These are phyloP conservation scores for Caenorhabditis imperialis DNA, from an alignment of 2,888 invertebrate genomes.

Conservation along the genomic window DNA sequence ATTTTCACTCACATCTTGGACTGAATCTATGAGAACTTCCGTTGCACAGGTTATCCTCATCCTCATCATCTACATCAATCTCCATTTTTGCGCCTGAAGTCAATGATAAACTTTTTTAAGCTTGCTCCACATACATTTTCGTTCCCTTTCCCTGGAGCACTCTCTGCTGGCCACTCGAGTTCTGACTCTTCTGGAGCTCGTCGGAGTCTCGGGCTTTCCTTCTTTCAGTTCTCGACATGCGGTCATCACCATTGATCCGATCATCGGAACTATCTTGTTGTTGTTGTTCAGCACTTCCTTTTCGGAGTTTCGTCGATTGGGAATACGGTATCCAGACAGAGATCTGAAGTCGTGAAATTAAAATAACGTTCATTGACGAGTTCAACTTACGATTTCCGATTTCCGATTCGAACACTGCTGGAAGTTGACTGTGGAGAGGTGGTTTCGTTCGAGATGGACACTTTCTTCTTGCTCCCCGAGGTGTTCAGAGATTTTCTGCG, in stretches of 20 bases:
- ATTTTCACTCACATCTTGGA: slow-evolving; percentile 21
- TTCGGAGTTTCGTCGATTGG: slow-evolving; percentile 34
- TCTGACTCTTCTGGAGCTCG: slow-evolving; percentile 14
- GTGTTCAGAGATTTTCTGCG: slow-evolving; percentile 16
- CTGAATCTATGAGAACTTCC: background rate
- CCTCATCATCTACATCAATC: slow-evolving; percentile 34
- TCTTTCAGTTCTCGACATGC: slow-evolving; percentile 40
- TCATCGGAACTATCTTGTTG: slow-evolving; percentile 47
- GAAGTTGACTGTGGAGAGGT: slow-evolving; percentile 5
- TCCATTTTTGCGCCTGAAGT: slow-evolving; percentile 34
- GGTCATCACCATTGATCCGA: slow-evolving; percentile 34
- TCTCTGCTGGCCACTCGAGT: slow-evolving; percentile 22
- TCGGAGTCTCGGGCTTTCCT: slow-evolving; percentile 26
- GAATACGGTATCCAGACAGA: slow-evolving; percentile 31
- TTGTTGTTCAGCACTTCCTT: slow-evolving; percentile 31
- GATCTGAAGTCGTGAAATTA: slow-evolving; percentile 5
- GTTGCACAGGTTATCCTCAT: slow-evolving; percentile 2
- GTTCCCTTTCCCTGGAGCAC: slow-evolving; percentile 11
- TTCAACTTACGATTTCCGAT: slow-evolving; percentile 19
- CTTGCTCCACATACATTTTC: slow-evolving; percentile 3
- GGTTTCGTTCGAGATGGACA: slow-evolving; percentile 34
- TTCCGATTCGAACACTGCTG: background rate
- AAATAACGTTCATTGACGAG: too few species aligned
- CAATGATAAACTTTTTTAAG: background rate
- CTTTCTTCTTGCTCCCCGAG: slow-evolving; percentile 15